These are phyloP conservation scores for Nebria ingens DNA, from an alignment of 1,140 invertebrate species.

Conservation along the genomic window DNA sequence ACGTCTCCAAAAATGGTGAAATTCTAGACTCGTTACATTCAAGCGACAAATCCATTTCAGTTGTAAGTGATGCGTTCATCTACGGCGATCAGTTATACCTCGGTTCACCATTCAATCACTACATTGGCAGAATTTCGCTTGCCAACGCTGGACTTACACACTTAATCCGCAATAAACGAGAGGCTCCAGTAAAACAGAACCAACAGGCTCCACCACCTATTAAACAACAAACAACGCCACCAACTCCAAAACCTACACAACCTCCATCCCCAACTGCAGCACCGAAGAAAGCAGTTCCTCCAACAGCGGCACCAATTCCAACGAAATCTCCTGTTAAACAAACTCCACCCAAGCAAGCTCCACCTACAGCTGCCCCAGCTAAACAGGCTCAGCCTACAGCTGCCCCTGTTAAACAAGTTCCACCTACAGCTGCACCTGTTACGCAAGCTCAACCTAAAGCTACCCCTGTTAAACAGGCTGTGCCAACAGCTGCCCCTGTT, in stretches of 20 bases:
- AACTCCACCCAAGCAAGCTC: constrained; percentile 13
- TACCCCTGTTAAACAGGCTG: constrained; percentile 13
- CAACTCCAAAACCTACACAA: constrained; percentile 19
- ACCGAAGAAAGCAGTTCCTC: constrained; percentile 19
- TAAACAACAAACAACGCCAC: constrained; percentile 22
- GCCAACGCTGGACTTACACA: constrained; percentile 38
- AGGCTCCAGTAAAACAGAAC: constrained; percentile 18
- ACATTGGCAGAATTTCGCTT: constrained; percentile 49
- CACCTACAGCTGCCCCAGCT: constrained; percentile 11
- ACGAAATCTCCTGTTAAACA: constrained; percentile 20
- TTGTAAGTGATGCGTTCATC: constrained; percentile 51
- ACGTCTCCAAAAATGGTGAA: constrained; percentile 54
- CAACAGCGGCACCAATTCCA: constrained; percentile 20
- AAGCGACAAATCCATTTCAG: constrained; percentile 35
- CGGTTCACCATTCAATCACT: constrained; percentile 59
- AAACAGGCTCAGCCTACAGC: constrained; percentile 17
- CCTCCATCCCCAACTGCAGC: constrained; percentile 17
- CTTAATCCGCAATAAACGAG: constrained; percentile 14
- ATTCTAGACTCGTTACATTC: constrained; percentile 49
- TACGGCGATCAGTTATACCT: constrained; percentile 46
- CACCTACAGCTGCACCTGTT: constrained; percentile 13
- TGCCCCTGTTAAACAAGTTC: constrained; percentile 14
- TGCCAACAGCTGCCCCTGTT: constrained; percentile 16
- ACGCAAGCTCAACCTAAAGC: not conserved
- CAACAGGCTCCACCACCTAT: constrained; percentile 19